Evolutionary conservation across 2,797 vertebrate species (phyloP).

Genomic region (Tangara arthus): DNA sequence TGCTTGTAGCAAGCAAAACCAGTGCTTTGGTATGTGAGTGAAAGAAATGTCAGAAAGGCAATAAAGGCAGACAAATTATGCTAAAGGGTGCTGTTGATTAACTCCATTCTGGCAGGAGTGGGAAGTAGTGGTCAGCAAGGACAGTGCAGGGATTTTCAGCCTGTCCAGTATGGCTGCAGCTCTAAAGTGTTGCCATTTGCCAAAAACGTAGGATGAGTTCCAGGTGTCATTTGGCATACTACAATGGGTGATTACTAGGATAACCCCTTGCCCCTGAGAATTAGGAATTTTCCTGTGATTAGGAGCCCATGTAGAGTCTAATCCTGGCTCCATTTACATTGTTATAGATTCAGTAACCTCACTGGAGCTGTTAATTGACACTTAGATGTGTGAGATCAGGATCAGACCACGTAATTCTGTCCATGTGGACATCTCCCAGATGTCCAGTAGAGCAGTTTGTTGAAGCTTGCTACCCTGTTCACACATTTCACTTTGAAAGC

Average conservation of each 20-base stretch:
- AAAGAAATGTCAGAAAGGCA: not conserved
- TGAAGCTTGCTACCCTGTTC: not conserved
- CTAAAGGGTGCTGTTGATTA: not conserved
- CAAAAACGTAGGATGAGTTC: not conserved
- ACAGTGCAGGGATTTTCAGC: not conserved
- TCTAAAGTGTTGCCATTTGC: not conserved
- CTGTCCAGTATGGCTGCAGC: not conserved
- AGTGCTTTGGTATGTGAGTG: not conserved
- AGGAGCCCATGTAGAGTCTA: not conserved
- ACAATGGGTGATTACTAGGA: not conserved
- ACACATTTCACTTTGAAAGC: not conserved
- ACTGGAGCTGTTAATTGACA: not conserved
- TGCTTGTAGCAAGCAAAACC: not conserved
- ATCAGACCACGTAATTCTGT: not conserved
- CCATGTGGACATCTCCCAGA: not conserved
- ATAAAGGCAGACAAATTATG: not conserved
- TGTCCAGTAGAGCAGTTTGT: not conserved
- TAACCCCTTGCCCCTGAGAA: not conserved
- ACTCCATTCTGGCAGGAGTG: not conserved
- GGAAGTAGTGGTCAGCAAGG: not conserved
- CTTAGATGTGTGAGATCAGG: not conserved
- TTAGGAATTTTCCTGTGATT: not conserved
- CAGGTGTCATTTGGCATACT: not conserved
- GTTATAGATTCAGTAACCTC: not conserved
- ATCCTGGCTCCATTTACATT: not conserved